Conservation (phyloP, 2,888 invertebrate genomes). For the Catonia carolina region DNA sequence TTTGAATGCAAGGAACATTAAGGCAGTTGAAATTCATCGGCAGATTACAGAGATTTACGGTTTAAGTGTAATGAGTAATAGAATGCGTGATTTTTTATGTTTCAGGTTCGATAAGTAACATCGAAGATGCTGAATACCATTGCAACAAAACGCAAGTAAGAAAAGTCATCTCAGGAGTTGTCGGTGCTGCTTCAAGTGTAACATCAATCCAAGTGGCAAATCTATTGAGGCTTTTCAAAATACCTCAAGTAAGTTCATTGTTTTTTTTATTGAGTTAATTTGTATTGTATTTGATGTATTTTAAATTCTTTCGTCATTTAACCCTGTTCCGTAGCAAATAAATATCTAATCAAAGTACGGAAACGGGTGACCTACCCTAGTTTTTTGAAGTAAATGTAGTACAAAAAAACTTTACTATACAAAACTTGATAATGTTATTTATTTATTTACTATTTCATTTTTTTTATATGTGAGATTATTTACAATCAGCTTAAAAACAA, state of each 20-base stretch:
- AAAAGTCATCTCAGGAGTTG: slow-evolving; percentile 79
- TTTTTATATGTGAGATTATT: too few species aligned
- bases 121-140: slow-evolving; percentile 77
- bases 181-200: slow-evolving; percentile 84
- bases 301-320: neutral
- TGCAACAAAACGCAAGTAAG: slow-evolving; percentile 76
- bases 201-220: slow-evolving; percentile 95
- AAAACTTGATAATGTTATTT: too few species aligned
- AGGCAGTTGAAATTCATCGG: too few species aligned
- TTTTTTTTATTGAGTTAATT: neutral
- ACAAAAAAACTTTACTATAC: too few species aligned
- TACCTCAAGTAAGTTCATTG: slow-evolving; percentile 56
- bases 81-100: too few species aligned
- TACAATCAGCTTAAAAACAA: too few species aligned
- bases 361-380: too few species aligned
- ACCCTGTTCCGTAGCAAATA: neutral
- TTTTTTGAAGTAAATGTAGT: too few species aligned
- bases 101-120: slow-evolving; percentile 89
- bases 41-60: too few species aligned
- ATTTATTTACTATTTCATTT: too few species aligned
- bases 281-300: neutral
- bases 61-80: too few species aligned
- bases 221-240: slow-evolving; percentile 79
- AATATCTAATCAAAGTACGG: neutral
- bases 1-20: too few species aligned